Base-by-base conservation (phyloP, 2,113 vertebrate genomes). In the Anhinga rufa region DNA sequence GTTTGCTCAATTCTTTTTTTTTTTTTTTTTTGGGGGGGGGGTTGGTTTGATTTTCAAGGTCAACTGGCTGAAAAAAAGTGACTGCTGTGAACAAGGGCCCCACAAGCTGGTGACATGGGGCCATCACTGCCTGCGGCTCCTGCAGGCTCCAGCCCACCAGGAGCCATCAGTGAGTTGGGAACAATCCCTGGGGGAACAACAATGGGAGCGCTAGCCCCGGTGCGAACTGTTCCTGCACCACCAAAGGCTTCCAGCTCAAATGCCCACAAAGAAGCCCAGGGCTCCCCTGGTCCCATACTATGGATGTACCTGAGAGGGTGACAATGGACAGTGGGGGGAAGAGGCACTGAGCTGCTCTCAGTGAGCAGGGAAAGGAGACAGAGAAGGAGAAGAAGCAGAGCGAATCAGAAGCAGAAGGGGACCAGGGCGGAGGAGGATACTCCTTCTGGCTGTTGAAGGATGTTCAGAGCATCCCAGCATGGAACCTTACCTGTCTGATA, bases 291-390 rank as follows among this genome's bases (percentile, higher is more conserved):
- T n/a, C 22, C 55, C n/a, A 19, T 4, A 1, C 31, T 24, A 7
- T 4, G 38, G 48, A 1, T 28, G 32, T 55, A 16, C 36, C 66
- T 20, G 38, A 12, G 29, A 52, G 19, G 40, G 8, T 40, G 75
- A 40, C 57, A 66, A 70, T 24, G 14, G 28, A 49, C 32, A 74
- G 42, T 1, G 2, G 40, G 17, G 22, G 31, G 9, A 51, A 31
- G 34, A 82, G 24, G 10, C 1, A 2, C 36, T 25, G 57, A 80
- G n/a, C 42, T 52, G 17, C 49, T 34, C 76, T 19, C 31, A 31
- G 1, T 3, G 5, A 1, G 7, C 8, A 0, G 1, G 9, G 12
- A 13, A 78, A 81, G 46, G 54, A 70, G 31, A 6, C 2, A 21
- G 16, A 52, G 9, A 7, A 90, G 8, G 10, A 32, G 5, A 7